Evolutionary conservation across 1,140 invertebrate genomes (phyloP).

Genomic region (Reticulitermes speratus): DNA sequence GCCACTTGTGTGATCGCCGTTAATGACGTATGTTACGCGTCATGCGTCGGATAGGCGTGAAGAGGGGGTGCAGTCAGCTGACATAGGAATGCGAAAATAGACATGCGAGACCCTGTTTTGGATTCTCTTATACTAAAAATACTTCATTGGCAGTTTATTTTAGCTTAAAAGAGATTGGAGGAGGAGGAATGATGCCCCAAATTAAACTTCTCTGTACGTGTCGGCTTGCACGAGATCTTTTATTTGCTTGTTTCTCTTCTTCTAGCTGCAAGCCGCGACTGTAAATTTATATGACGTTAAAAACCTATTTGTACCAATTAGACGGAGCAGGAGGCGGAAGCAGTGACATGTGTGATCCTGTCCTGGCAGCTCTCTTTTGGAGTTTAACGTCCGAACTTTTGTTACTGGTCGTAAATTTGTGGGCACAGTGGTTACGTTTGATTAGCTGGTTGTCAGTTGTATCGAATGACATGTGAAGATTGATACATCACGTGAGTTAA

Average conservation of each 20-base stretch:
- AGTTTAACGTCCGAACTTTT: too few species aligned
- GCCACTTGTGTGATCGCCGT: background rate
- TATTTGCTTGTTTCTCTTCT: background rate
- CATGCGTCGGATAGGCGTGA: background rate
- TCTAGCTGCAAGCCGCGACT: background rate
- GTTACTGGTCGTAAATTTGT: too few species aligned
- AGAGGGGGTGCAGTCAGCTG: background rate
- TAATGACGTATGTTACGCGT: background rate
- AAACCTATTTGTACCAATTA: slow-evolving; percentile 1
- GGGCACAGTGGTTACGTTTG: too few species aligned
- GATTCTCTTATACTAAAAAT: background rate
- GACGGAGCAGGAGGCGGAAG: background rate
- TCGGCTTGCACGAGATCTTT: background rate
- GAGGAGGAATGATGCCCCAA: background rate
- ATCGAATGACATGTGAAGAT: too few species aligned
- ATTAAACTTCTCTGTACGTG: background rate
- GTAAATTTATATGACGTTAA: background rate
- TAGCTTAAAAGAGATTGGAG: background rate
- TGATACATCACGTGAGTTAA: too few species aligned
- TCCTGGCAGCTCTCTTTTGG: too few species aligned
- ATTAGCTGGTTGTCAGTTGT: too few species aligned
- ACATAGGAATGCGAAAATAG: slow-evolving; percentile 12
- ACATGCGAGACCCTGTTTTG: background rate
- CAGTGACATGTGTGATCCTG: too few species aligned
- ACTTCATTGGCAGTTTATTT: background rate